Evolutionary conservation across 2,888 invertebrate species (phyloP), one percentile per base, ranked within the genome.

Genomic region (Drosophila quasianomalipes): DNA sequence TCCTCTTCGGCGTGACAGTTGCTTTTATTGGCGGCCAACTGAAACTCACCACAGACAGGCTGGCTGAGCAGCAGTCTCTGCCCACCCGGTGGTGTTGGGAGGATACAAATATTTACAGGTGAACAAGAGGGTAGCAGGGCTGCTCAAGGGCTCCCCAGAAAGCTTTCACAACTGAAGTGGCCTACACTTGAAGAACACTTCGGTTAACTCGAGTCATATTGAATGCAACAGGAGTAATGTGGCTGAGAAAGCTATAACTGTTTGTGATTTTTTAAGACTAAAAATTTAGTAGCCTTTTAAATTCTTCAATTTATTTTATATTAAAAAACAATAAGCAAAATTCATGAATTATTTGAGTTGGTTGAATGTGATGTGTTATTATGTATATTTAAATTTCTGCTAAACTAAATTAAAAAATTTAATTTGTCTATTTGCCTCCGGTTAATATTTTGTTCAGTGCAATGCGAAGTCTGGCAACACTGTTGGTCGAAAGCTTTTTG

Each of bases 21-120:
- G 79, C 81, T 86, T 90, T 89, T 90, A 90, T 90, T 89, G 91
- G 89, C 84, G 73, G 77, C 71, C 78, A 71, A 64, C 44, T 16
- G 63, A 76, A 85, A 88, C 61, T 85, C 91, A 91, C 89, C 91
- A 89, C 79, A 77, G 84, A 79, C 77, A 71, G 52, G 41, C 70
- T 78, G 89, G 74, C 80, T 76, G 68, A 60, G 74, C 37, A 82
- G 47, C 57, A 51, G 49, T 52, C 14, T 35, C 33, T 26, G 44
- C 66, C 62, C 47, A 58, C 53, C 76, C 71, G 19, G 52, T 52
- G 51, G 61, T 59, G 58, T 62, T 71, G 61, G 69, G 75, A 76
- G 84, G 83, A 81, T 67, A 79, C 77, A 85, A 83, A 83, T 83
- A 83, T 88, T 85, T 86, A 82, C 89, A 90, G 90, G 90, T 90